phyloP scores from a whole-genome alignment of 2,113 vertebrate genomes.

The Seriola quinqueradiata region DNA sequence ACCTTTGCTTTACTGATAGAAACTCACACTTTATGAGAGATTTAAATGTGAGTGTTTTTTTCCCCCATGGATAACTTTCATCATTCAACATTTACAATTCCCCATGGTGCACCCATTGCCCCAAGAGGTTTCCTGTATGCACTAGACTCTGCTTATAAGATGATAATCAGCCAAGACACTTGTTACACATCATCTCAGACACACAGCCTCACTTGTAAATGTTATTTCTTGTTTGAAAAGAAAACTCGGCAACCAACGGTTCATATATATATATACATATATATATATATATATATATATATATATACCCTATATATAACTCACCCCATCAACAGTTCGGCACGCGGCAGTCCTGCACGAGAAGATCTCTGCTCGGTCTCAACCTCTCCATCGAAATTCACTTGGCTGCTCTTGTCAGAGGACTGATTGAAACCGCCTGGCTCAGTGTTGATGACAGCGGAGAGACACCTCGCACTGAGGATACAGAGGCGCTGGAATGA shows the following conservation, averaged over 20 bases:
- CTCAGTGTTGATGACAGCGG: conserved; percentile 45
- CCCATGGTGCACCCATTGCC: neutral
- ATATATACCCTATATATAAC: conserved; percentile 28
- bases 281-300: neutral
- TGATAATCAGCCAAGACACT: conserved; percentile 42
- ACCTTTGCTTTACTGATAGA: neutral
- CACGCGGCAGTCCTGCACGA: conserved; percentile 31
- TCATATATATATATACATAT: neutral
- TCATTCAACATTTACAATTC: neutral
- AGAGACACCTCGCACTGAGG: conserved; percentile 42
- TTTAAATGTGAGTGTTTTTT: neutral
- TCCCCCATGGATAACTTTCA: conserved; percentile 19
- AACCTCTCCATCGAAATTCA: conserved; percentile 47
- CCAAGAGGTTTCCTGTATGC: conserved; percentile 4
- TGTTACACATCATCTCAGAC: conserved; percentile 58
- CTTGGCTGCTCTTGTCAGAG: conserved; percentile 31
- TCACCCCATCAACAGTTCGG: conserved; percentile 65
- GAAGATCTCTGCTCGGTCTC: conserved; percentile 13
- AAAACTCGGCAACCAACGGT: conserved; percentile 13
- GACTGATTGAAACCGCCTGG: conserved; percentile 31
- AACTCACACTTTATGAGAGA: neutral
- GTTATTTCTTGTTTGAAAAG: neutral
- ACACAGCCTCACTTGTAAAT: conserved; percentile 42
- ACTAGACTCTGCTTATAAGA: neutral
- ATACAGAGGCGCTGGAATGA: conserved; percentile 67